phyloP scores from a whole-genome alignment of 2,888 invertebrate genomes.

The Leptinotarsa tumamoca region DNA sequence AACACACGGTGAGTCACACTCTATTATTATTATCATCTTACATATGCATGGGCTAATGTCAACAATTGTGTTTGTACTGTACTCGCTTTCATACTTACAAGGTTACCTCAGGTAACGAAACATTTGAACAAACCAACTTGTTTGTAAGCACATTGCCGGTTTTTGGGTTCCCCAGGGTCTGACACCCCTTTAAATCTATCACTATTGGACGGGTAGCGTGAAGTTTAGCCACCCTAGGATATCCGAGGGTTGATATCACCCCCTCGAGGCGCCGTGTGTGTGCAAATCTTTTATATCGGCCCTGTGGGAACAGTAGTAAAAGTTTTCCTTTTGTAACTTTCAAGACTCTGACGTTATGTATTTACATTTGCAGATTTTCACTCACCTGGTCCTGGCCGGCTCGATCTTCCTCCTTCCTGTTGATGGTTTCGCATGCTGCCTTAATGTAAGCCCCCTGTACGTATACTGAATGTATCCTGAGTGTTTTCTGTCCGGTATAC shows the following conservation, averaged over 20 bases:
- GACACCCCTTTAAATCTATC: slow-evolving; percentile 61
- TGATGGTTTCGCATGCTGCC: slow-evolving; percentile 49
- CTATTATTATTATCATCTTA: slow-evolving; percentile 1
- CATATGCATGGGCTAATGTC: neutral
- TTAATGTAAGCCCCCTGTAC: slow-evolving; percentile 90
- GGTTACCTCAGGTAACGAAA: neutral
- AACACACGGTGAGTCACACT: slow-evolving; percentile 36
- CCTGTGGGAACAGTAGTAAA: slow-evolving; percentile 42
- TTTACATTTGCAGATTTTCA: slow-evolving; percentile 30
- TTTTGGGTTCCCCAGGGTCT: slow-evolving; percentile 49
- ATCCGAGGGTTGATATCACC: slow-evolving; percentile 35
- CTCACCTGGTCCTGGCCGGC: slow-evolving; percentile 24
- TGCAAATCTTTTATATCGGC: slow-evolving; percentile 42
- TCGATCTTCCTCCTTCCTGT: slow-evolving; percentile 26
- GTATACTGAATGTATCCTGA: slow-evolving; percentile 99
- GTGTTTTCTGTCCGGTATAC: slow-evolving; percentile 98
- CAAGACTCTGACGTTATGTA: neutral
- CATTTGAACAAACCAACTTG: neutral
- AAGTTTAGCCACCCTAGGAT: slow-evolving; percentile 54
- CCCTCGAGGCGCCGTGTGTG: slow-evolving; percentile 29
- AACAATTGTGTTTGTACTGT: slow-evolving; percentile 33
- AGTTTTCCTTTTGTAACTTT: neutral
- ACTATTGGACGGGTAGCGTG: slow-evolving; percentile 54
- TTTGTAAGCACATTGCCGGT: neutral
- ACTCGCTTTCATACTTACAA: slow-evolving; percentile 23